Base-by-base conservation (phyloP, 53 echinoderm and acorn worm genomes). In the Echinarachnius parma region DNA sequence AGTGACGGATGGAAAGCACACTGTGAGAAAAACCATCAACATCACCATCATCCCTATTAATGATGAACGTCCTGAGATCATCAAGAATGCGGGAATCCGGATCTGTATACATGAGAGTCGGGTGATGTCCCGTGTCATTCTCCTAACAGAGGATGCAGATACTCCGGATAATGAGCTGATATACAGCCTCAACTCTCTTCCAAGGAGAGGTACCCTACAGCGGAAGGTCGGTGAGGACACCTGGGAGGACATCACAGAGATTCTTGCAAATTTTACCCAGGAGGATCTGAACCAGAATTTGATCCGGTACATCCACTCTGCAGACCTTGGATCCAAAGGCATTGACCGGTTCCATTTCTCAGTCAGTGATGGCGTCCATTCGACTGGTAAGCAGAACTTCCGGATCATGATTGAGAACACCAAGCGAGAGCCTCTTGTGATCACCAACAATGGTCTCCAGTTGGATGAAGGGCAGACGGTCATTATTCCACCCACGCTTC, bases 1-100 rank as follows among this genome's bases (percentile, higher is more conserved):
- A n/a, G 85, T 96, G 9, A 96, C 91, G 0, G 96, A 96, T 24
- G 96, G 91, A 0, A 87, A 91, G 46, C 87, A 91, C 49, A 82
- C 85, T 1, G 72, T 96, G 7, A 61, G 77, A 5, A 87, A 86
- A 60, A 71, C 85, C 0, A 62, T 84, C 46, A 85, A 81, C 22
- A 56, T 96, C 52, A 88, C 75, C 52, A 76, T 96, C 19, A 76
- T 79, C 31, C 79, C 88, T 0, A 82, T 96, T 18, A 92, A 96
- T 31, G 96, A 96, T 63, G 85, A 87, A 48, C 57, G 55, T 29
- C 96, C 96, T 8, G 82, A 69, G 28, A 75, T 96, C 3, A 46
- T 96, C 9, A 91, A 96, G 35, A 96, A 96, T 67, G 78, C 87
- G 11, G 96, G 96, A n/a, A 81, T 96, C 3, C 56, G 81, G 34